Percentiles rank a stretch among this genome's conserved stretches.
Evolutionary conservation across 2,113 vertebrate genomes (phyloP).

Genomic region (Falcunculus frontatus): DNA sequence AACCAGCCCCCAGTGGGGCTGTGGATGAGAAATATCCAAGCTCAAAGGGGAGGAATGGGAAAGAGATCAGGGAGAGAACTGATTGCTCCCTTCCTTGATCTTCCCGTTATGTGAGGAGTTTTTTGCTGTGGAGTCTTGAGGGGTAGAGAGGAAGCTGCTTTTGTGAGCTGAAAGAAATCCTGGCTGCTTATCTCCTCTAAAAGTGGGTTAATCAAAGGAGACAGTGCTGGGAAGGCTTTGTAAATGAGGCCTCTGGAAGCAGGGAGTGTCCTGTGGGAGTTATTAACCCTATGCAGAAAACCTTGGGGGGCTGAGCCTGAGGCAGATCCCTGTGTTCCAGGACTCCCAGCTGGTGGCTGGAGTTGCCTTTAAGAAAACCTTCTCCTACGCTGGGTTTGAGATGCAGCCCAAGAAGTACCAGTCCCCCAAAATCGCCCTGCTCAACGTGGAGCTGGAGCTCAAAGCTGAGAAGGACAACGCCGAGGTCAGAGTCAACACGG

Average conservation of each 20-base stretch:
- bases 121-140: rapidly evolving
- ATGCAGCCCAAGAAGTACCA: slow-evolving; percentile 96
- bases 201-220: slow-evolving; percentile 11
- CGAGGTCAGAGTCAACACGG: slow-evolving; percentile 86
- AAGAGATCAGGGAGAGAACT: not conserved
- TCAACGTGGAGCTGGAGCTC: slow-evolving; percentile 94
- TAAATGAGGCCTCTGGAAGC: not conserved
- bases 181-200: not conserved
- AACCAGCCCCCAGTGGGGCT: not conserved
- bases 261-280: not conserved
- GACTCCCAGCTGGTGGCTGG: slow-evolving; percentile 91
- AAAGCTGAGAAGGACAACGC: slow-evolving; percentile 98
- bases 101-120: not conserved
- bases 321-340: slow-evolving; percentile 49
- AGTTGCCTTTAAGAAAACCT: slow-evolving; percentile 98
- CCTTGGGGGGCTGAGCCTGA: not conserved
- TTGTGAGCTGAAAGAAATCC: not conserved
- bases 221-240: not conserved
- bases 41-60: not conserved
- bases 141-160: not conserved
- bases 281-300: not conserved
- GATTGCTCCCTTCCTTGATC: not conserved
- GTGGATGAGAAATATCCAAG: not conserved
- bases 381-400: slow-evolving; percentile 96
- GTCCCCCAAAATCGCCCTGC: slow-evolving; percentile 85